Evolutionary conservation across 2,113 vertebrate species (phyloP), one percentile per base, ranked within the genome.

Genomic region (Dicentrarchus labrax): DNA sequence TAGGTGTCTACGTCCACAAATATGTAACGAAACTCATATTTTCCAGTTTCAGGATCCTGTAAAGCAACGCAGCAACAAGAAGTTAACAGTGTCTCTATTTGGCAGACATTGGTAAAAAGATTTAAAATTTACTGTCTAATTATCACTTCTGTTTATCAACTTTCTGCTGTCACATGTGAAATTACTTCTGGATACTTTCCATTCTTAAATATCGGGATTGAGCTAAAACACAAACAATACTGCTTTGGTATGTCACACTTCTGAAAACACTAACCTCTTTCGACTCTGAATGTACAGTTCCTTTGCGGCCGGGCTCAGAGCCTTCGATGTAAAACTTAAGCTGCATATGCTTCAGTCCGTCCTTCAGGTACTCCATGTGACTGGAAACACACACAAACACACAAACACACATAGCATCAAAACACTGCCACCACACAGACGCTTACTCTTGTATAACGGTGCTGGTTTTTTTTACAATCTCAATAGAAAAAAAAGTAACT

Each of bases 311-410:
- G 0, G 97, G 95, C 88, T 99, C 97, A 0, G 95, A 96, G n/a
- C 98, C 98, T 80, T 99, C 94, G 17, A 99, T 98, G 92, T 99
- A 98, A 95, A 99, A 99, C 89, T 97, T 98, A 54, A 99, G 93
- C 50, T 96, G 96, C 93, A 97, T 96, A 22, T 96, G 92, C 81
- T 96, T 98, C 83, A 96, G 78, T 64, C 96, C 97, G 0, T 98
- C 96, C 93, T 97, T 99, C 43, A 95, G 1, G 24, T 96, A 99
- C 71, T 98, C 97, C 30, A 93, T 7, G 66, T 98, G 97, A 5
- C 76, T 72, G 73, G 90, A 88, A 88, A 80, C 65, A 84, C 12
- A 82, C 39, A 80, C 65, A 84, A 10, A 82, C 39, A 61, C 13
- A 50, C 5, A 41, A 22, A 30, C 5, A 30, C 5, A 39, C n/a